Percentiles rank a stretch among this genome's conserved stretches.
Evolutionary conservation across 2,113 vertebrate species (phyloP).

Genomic region (Aleadryas rufinucha): DNA sequence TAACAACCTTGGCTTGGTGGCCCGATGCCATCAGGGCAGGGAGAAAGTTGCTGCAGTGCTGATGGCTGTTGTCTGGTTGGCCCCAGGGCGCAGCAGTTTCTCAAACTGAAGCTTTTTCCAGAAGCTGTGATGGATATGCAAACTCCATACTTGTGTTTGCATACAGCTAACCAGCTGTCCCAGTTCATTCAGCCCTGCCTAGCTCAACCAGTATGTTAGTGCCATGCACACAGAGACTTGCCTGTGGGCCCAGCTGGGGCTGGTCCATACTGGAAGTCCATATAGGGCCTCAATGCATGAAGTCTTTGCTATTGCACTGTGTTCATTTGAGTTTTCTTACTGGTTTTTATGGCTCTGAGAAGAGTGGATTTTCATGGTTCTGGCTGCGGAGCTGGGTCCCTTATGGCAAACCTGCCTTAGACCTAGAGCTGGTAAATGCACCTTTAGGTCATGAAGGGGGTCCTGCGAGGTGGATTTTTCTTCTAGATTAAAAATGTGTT

Average conservation of each 20-base stretch:
- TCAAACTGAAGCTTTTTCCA: background rate
- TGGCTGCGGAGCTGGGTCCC: background rate
- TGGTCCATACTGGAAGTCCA: background rate
- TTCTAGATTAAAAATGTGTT: background rate
- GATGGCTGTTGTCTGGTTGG: background rate
- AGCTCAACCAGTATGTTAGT: slow-evolving; percentile 37
- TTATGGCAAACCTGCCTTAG: background rate
- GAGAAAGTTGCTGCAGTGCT: background rate
- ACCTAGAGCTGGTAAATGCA: background rate
- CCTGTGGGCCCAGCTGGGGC: background rate
- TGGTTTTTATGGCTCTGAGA: background rate
- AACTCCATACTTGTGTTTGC: background rate
- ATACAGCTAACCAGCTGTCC: slow-evolving; percentile 16
- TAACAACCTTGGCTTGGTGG: background rate
- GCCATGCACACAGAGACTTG: background rate
- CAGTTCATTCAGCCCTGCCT: slow-evolving; percentile 29
- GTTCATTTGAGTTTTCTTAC: background rate
- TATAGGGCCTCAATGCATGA: background rate
- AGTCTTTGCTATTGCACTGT: background rate
- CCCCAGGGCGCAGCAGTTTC: background rate
- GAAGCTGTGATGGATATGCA: slow-evolving; percentile 48
- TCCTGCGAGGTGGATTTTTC: background rate
- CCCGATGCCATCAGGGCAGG: background rate
- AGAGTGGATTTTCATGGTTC: background rate
- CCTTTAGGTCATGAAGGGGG: background rate